A percentile compares a stretch with the other conserved stretches of the same genome.
phyloP scores from a whole-genome alignment of 1,140 invertebrate genomes.

The Philopotamus ludificatus region DNA sequence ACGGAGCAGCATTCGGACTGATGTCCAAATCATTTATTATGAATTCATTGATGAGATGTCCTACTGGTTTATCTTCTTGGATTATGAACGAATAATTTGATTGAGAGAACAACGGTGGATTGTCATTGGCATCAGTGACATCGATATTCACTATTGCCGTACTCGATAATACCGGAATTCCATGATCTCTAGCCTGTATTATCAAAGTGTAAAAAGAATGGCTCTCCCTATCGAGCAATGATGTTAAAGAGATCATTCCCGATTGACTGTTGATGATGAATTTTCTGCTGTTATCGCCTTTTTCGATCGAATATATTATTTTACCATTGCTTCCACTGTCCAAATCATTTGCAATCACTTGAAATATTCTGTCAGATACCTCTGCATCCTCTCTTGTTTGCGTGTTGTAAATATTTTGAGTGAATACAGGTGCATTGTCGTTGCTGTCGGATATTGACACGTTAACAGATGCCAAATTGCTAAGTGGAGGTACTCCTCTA shows the following conservation, averaged over 20 bases:
- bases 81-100: constrained; percentile 74
- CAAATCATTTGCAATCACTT: constrained; percentile 70
- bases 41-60: constrained; percentile 74
- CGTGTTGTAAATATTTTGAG: constrained; percentile 71
- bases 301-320: constrained; percentile 70
- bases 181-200: constrained; percentile 72
- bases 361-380: constrained; percentile 64
- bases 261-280: constrained; percentile 71
- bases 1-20: constrained; percentile 79
- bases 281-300: constrained; percentile 70
- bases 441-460: constrained; percentile 81
- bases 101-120: constrained; percentile 71
- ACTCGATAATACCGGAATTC: constrained; percentile 67
- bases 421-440: constrained; percentile 80
- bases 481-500: constrained; percentile 75
- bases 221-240: constrained; percentile 75
- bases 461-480: constrained; percentile 77
- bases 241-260: constrained; percentile 70
- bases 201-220: constrained; percentile 69
- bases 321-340: constrained; percentile 74
- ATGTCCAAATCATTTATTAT: constrained; percentile 81
- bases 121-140: constrained; percentile 81
- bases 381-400: constrained; percentile 71
- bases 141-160: constrained; percentile 73
- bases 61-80: constrained; percentile 77